A percentile compares a stretch with the other conserved stretches of the same genome.
These are phyloP conservation scores for Sylvietta virens DNA, from an alignment of 2,113 vertebrate species.

Conservation along the genomic window DNA sequence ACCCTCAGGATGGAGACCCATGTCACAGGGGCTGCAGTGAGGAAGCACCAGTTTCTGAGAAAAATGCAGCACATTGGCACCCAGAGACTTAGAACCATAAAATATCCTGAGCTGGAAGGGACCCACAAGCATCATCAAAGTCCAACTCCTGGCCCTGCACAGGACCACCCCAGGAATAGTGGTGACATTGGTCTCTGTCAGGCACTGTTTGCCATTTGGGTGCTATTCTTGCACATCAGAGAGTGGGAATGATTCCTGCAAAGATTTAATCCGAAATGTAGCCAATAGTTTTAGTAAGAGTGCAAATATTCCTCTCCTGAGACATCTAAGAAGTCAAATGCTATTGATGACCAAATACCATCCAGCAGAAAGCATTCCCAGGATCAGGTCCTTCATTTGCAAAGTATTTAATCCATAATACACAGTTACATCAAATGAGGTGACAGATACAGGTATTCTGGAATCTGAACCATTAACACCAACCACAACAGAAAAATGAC, in stretches of 20 bases:
- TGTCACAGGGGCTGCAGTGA: background rate
- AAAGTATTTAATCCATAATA: background rate
- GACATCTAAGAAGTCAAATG: background rate
- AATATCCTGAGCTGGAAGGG: background rate
- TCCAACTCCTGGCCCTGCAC: background rate
- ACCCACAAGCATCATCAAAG: background rate
- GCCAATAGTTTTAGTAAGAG: background rate
- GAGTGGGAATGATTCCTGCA: background rate
- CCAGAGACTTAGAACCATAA: rapidly evolving
- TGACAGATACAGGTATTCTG: background rate
- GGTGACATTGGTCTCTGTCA: background rate
- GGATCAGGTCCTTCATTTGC: background rate
- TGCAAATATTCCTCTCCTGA: background rate
- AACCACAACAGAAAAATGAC: background rate
- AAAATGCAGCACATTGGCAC: background rate
- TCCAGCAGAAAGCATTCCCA: background rate
- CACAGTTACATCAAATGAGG: background rate
- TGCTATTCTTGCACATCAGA: background rate
- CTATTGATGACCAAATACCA: background rate
- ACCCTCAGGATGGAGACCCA: rapidly evolving
- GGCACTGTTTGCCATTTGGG: background rate
- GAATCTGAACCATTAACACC: background rate
- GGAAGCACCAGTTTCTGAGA: background rate
- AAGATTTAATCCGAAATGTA: background rate
- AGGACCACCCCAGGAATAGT: background rate